Conservation (phyloP, 2,797 vertebrate genomes). For the Falco berigora region DNA sequence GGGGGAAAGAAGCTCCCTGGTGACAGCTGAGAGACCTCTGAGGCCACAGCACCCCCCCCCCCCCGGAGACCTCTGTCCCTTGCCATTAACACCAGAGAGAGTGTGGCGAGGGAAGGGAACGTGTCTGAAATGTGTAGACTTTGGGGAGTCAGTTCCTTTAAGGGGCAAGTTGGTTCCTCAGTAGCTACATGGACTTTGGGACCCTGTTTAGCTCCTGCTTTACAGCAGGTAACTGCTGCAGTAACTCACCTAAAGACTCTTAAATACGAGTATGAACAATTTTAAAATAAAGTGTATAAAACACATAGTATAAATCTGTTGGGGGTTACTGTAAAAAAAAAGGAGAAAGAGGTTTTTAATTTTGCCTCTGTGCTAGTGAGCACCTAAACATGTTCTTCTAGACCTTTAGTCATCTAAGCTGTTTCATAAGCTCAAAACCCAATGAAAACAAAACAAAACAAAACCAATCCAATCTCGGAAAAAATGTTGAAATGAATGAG, state of each 20-base stretch:
- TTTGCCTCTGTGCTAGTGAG: neutral
- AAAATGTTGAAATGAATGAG: neutral
- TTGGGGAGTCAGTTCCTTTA: neutral
- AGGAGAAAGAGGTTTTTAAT: neutral
- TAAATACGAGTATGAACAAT: neutral
- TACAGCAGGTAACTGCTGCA: neutral
- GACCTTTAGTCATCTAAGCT: neutral
- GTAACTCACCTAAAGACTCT: neutral
- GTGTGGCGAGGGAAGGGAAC: neutral
- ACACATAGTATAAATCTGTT: neutral
- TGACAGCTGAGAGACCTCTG: neutral
- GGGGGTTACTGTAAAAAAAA: neutral
- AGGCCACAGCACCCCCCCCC: neutral
- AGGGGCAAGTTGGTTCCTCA: neutral
- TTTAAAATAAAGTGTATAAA: neutral
- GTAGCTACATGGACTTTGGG: neutral
- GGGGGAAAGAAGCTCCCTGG: neutral
- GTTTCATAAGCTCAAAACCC: neutral
- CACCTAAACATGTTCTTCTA: neutral
- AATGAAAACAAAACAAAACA: neutral
- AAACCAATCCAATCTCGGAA: neutral
- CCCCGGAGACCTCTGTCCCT: neutral
- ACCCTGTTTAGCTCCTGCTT: neutral
- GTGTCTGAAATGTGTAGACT: neutral
- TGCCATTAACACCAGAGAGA: neutral